Evolutionary conservation across 1,140 invertebrate genomes (phyloP).

Genomic region (Drosophila subobscura): DNA sequence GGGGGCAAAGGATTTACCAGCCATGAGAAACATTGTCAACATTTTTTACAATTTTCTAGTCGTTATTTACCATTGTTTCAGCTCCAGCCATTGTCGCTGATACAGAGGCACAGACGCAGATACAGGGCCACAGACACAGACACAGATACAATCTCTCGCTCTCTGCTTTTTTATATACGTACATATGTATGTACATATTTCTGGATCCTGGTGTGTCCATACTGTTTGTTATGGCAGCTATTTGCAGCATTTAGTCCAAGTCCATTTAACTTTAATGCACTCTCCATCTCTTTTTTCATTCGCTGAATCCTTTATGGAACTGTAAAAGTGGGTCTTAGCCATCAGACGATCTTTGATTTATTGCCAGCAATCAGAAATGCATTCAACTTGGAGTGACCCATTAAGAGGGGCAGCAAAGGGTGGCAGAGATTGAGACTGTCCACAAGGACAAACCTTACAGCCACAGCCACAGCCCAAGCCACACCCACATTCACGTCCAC

Average conservation of each 20-base stretch:
- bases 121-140: slow-evolving; percentile 5
- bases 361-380: slow-evolving; percentile 47
- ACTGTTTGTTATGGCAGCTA: slow-evolving; percentile 65
- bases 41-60: slow-evolving; percentile 81
- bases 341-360: slow-evolving; percentile 48
- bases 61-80: slow-evolving; percentile 79
- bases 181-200: background rate
- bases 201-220: slow-evolving; percentile 13
- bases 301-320: slow-evolving; percentile 7
- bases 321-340: background rate
- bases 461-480: too few species aligned
- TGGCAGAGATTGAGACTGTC: background rate
- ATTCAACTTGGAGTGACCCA: slow-evolving; percentile 22
- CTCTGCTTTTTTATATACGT: slow-evolving; percentile 3
- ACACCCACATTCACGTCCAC: too few species aligned
- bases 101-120: slow-evolving; percentile 19
- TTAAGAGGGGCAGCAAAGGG: background rate
- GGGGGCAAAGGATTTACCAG: slow-evolving; percentile 68
- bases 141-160: slow-evolving; percentile 13
- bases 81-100: slow-evolving; percentile 44
- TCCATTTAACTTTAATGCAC: slow-evolving; percentile 79
- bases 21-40: slow-evolving; percentile 71
- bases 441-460: background rate
- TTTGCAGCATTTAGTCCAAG: slow-evolving; percentile 72
- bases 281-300: slow-evolving; percentile 20